Percentiles rank a stretch among this genome's conserved stretches.
These are phyloP conservation scores for Atlantisia rogersi DNA, from an alignment of 2,113 vertebrate species.

Conservation along the genomic window DNA sequence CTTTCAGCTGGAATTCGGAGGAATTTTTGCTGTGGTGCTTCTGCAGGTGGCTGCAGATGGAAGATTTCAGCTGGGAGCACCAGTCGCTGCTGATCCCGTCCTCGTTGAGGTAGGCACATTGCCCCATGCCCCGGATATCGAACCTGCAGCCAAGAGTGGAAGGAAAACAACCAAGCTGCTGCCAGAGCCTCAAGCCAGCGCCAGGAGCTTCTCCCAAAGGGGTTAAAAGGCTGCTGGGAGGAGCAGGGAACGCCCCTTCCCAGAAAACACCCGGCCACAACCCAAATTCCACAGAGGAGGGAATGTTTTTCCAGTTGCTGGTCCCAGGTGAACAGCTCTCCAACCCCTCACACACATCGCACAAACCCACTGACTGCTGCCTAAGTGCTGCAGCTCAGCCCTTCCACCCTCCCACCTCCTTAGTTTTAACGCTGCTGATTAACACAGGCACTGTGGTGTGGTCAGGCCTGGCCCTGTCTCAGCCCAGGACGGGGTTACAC, in stretches of 20 bases:
- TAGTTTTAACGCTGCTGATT: too few species aligned
- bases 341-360: background rate
- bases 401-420: background rate
- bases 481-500: background rate
- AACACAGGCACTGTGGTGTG: too few species aligned
- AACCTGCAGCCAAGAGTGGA: background rate
- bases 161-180: background rate
- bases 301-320: background rate
- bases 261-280: fast-evolving
- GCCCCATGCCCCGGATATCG: background rate
- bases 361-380: fast-evolving
- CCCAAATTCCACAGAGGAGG: fast-evolving
- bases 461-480: background rate
- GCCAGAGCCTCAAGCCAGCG: fast-evolving
- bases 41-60: background rate
- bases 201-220: background rate
- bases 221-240: background rate
- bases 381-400: background rate
- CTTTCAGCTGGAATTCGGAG: background rate
- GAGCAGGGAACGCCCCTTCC: background rate
- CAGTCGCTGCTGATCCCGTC: background rate
- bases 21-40: background rate
- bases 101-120: background rate
- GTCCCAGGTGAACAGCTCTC: background rate
- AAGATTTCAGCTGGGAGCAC: background rate